Evolutionary conservation across 2,888 invertebrate genomes (phyloP), one percentile per base, ranked within the genome.

Genomic region (Caprella mutica): DNA sequence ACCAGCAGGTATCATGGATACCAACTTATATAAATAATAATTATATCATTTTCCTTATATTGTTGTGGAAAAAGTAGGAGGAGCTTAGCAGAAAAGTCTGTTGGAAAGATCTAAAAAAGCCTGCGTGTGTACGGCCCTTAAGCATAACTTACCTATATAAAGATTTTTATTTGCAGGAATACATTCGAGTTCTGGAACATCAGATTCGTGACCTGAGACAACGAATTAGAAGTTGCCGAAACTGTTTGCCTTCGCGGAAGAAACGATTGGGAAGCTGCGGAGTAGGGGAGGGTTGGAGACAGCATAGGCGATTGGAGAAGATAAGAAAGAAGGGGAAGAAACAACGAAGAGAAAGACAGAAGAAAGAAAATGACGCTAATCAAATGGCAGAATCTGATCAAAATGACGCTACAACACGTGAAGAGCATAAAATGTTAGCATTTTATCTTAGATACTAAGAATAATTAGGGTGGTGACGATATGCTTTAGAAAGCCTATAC

Each of bases 271-370:
- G 56, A 23, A 52, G 24, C 2, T 64, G 64, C 27, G 64, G 64
- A 9, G 64, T 57, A 29, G 64, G 64, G 4, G 17, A 46, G 23
- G 55, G 59, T 19, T 64, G 64, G 64, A 29, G 60, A 29, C 58
- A 60, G 9, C 52, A 54, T 53, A 42, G 59, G 14, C 52, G 58
- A 12, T 39, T 57, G 17, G 51, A 60, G 42, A 55, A 55, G 24
- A 26, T 46, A 9, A 35, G 35, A 19, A 50, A 51, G 17, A 26
- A 52, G 35, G 33, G 21, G 35, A 51, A 54, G 21, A 48, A 56
- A 27, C 38, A 56, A 19, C 46, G 48, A 8, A 40, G 54, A 12
- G 3, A 24, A 21, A 17, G 14, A 23, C 14, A n/a, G 24, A 21
- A 27, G 30, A 40, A n/a, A 44, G 48, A 17, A n/a, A n/a, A n/a